Evolutionary conservation across 2,888 invertebrate genomes (phyloP).

Genomic region (Orchesellides sinensis): DNA sequence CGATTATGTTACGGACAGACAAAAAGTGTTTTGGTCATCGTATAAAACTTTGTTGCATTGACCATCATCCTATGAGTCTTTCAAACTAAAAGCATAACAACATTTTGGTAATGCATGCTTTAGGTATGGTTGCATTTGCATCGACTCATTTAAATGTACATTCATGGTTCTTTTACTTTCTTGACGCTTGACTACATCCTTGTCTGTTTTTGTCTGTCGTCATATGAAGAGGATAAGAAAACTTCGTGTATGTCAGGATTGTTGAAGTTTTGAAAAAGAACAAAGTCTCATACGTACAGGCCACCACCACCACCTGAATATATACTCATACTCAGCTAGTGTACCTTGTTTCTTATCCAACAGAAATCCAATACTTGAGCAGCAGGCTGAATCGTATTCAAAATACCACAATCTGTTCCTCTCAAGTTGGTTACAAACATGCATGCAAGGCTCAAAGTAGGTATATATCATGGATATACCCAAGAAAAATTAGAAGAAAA

Average conservation of each 20-base stretch:
- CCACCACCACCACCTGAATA: too few species aligned
- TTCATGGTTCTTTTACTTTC: too few species aligned
- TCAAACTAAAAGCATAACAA: conserved; percentile 4
- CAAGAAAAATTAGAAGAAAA: conserved; percentile 27
- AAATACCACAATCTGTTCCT: too few species aligned
- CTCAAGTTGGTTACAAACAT: not conserved
- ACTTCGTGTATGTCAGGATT: conserved; percentile 16
- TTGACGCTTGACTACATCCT: not conserved
- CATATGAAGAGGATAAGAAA: conserved; percentile 46
- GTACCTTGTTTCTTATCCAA: too few species aligned
- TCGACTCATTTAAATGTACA: too few species aligned
- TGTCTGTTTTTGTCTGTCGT: conserved; percentile 43
- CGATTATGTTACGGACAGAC: conserved; percentile 58
- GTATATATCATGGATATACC: too few species aligned
- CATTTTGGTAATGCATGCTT: too few species aligned
- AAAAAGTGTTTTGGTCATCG: conserved; percentile 24
- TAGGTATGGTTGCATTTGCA: too few species aligned
- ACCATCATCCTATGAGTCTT: conserved; percentile 26
- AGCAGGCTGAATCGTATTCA: too few species aligned
- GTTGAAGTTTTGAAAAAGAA: not conserved
- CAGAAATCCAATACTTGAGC: too few species aligned
- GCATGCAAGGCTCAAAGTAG: not conserved
- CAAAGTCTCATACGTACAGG: not conserved
- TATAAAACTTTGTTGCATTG: conserved; percentile 10
- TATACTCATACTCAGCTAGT: too few species aligned